A percentile compares a stretch with the other conserved stretches of the same genome.
These are phyloP conservation scores for Oscheius sp. DNA, from an alignment of 2,888 invertebrate genomes.

Conservation along the genomic window DNA sequence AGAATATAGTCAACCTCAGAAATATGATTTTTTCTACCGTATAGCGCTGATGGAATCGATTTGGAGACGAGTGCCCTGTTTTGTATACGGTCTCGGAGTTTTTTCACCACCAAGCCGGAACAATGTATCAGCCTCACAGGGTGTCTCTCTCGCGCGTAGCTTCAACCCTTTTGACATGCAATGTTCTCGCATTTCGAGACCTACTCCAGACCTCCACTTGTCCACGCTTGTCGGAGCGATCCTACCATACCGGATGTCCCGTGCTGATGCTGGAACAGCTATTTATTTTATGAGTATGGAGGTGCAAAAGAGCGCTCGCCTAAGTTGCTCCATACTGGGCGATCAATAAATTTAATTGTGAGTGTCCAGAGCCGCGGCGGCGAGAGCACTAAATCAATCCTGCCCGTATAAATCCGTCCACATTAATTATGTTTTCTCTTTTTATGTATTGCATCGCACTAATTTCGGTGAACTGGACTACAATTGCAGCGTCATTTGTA, in stretches of 20 bases:
- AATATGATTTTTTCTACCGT: not conserved
- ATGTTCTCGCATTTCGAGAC: constrained; percentile 34
- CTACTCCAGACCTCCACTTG: constrained; percentile 32
- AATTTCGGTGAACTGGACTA: not conserved
- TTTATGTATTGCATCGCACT: constrained; percentile 13
- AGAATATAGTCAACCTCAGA: not conserved
- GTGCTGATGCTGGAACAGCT: not conserved
- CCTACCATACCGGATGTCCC: constrained; percentile 22
- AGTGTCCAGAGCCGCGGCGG: constrained; percentile 37
- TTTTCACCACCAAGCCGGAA: constrained; percentile 12
- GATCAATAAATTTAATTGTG: constrained; percentile 39
- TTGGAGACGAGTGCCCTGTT: not conserved
- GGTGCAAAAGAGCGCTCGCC: constrained; percentile 39
- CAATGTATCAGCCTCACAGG: constrained; percentile 16
- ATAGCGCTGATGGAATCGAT: not conserved
- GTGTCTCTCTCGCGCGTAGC: constrained; percentile 30
- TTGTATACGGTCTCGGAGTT: constrained; percentile 11
- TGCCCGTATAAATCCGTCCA: constrained; percentile 34
- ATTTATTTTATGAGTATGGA: constrained; percentile 31
- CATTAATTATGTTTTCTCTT: constrained; percentile 33
- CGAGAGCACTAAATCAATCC: constrained; percentile 39
- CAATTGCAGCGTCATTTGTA: not conserved
- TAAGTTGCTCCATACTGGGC: constrained; percentile 38
- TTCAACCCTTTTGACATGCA: constrained; percentile 29
- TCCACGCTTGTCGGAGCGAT: constrained; percentile 26